Percentiles rank a stretch among this genome's conserved stretches.
Evolutionary conservation across 2,797 vertebrate genomes (phyloP).

Genomic region (Sebastes oblongus): DNA sequence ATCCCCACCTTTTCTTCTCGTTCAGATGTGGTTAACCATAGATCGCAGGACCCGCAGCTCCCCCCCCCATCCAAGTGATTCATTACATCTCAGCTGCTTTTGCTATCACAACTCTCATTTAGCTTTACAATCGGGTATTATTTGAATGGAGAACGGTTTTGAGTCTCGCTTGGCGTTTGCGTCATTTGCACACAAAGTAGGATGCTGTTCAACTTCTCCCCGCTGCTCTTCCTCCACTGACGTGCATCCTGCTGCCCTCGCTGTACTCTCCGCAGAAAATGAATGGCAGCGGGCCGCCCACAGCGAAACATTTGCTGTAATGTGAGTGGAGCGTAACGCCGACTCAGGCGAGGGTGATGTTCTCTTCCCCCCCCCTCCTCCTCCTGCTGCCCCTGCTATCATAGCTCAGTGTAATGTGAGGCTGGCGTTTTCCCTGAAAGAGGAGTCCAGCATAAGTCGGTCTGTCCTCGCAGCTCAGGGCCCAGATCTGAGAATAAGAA

Average conservation of each 20-base stretch:
- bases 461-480: constrained; percentile 57
- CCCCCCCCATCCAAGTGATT: constrained; percentile 64
- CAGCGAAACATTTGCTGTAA: constrained; percentile 62
- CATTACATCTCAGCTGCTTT: constrained; percentile 61
- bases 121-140: constrained; percentile 16
- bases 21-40: constrained; percentile 74
- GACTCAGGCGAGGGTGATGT: constrained; percentile 52
- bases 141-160: constrained; percentile 39
- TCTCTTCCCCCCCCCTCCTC: background rate
- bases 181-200: constrained; percentile 36
- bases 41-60: constrained; percentile 60
- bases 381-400: constrained; percentile 38
- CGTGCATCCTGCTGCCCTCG: constrained; percentile 29
- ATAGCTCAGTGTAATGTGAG: constrained; percentile 58
- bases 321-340: constrained; percentile 62
- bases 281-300: constrained; percentile 67
- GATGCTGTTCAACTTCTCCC: constrained; percentile 37
- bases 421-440: constrained; percentile 51
- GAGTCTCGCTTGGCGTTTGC: constrained; percentile 10
- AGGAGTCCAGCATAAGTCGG: constrained; percentile 58
- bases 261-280: constrained; percentile 44
- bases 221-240: constrained; percentile 32
- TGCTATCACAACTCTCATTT: constrained; percentile 37
- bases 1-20: constrained; percentile 48
- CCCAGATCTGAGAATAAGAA: constrained; percentile 52